These are phyloP conservation scores for Molanna angustata DNA, from an alignment of 2,888 invertebrate genomes.

Conservation along the genomic window DNA sequence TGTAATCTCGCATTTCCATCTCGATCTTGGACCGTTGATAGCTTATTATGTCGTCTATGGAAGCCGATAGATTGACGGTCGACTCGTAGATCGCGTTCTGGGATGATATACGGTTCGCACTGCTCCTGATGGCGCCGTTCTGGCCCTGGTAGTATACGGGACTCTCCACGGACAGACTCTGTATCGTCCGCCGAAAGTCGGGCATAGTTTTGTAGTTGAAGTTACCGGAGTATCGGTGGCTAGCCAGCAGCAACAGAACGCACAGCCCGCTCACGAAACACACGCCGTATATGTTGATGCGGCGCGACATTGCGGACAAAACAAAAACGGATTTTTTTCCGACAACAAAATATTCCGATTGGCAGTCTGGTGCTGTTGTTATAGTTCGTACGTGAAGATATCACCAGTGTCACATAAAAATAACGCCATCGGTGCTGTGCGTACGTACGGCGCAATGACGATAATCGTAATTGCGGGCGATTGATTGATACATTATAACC, in stretches of 20 bases:
- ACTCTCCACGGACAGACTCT: conserved; percentile 34
- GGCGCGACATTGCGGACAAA: conserved; percentile 50
- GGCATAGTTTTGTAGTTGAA: conserved; percentile 49
- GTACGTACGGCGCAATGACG: too few relatives aligned
- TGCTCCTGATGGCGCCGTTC: conserved; percentile 4
- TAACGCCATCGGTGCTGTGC: too few relatives aligned
- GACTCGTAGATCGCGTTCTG: too few relatives aligned
- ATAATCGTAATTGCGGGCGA: too few relatives aligned
- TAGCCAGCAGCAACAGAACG: conserved; percentile 53
- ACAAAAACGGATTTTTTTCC: too few relatives aligned
- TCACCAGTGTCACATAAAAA: too few relatives aligned
- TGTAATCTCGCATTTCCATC: conserved; percentile 59
- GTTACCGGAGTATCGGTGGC: conserved; percentile 56
- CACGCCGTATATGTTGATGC: conserved; percentile 54
- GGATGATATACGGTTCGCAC: too few relatives aligned
- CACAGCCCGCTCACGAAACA: conserved; percentile 55
- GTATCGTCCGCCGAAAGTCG: conserved; percentile 47
- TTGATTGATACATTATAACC: too few relatives aligned
- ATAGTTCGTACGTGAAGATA: too few relatives aligned
- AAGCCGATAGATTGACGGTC: too few relatives aligned
- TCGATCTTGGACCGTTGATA: conserved; percentile 55
- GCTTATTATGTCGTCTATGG: conserved; percentile 57
- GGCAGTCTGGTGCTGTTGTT: too few relatives aligned
- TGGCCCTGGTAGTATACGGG: conserved; percentile 6
- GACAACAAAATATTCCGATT: too few relatives aligned